These are phyloP conservation scores for Cervus canadensis DNA, from an alignment of 2,113 vertebrate species.

Conservation along the genomic window DNA sequence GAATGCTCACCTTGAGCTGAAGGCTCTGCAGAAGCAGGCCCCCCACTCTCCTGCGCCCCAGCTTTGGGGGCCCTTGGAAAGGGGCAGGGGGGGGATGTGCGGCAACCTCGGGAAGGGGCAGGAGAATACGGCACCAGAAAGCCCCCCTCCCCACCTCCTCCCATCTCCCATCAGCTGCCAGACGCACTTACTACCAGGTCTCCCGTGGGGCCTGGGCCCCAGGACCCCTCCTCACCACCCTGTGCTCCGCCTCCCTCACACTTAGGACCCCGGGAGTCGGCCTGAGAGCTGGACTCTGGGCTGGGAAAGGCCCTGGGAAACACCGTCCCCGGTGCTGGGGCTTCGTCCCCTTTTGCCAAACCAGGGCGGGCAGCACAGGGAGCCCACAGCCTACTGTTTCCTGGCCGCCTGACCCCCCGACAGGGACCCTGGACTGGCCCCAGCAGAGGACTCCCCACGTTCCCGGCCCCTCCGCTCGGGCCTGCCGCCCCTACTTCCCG, in stretches of 20 bases:
- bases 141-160: no score
- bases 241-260: accelerated
- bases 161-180: accelerated
- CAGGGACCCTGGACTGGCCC: not conserved
- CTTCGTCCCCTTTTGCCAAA: accelerated
- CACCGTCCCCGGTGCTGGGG: accelerated
- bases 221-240: not conserved
- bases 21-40: accelerated
- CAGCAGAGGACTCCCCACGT: not conserved
- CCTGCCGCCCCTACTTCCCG: accelerated
- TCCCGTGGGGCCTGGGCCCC: not conserved
- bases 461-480: accelerated
- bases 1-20: accelerated
- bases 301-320: not conserved
- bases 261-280: not conserved
- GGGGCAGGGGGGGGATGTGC: not conserved
- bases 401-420: not conserved
- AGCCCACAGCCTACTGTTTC: not conserved
- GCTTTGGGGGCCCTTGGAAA: no score
- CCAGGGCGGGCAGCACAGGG: accelerated
- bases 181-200: not conserved
- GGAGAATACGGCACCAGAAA: accelerated
- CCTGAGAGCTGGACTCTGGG: not conserved
- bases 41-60: accelerated
- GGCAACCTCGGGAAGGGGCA: no score